Evolutionary conservation across 2,888 invertebrate species (phyloP), one percentile per base, ranked within the genome.

Genomic region (Parasteatoda lunata): DNA sequence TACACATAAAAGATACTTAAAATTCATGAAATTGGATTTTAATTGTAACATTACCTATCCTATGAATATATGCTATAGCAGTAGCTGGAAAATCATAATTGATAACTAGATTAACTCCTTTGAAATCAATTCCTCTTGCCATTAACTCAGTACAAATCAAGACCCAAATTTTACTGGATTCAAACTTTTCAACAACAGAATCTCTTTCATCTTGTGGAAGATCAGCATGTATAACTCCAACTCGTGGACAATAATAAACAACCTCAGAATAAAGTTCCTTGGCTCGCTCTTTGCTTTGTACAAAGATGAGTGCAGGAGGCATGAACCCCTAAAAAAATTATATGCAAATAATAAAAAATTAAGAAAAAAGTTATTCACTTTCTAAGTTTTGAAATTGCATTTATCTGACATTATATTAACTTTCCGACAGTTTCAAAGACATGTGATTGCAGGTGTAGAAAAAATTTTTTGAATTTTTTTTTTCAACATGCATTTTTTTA

Each of bases 1-100:
- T 0, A 30, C 30, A 30, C 30, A 30, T 30, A 30, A 2, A 30
- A 30, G 30, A 30, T 30, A 30, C 30, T 30, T 30, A 30, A 30
- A 30, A 30, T 30, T 30, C 30, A 30, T 30, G 30, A 30, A 30
- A 30, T 30, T 30, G 30, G 30, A 30, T 30, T 30, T 30, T 30
- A 1, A 30, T 30, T 30, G 30, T 30, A 30, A 13, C 7, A 59
- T 8, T 91, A 90, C 95, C 96, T 88, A 95, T 94, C 88, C 97
- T 94, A 93, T 98, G 98, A 90, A 98, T 95, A 91, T 98, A 98
- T 0, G 97, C 95, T 90, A 97, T 96, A 84, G 95, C 95, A 1
- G 96, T 95, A 0, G 96, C 95, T 30, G 99, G 99, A 92, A 99
- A 97, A 93, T 99, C 99, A 92, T 98, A 99, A 93, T 99, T 99